Evolutionary conservation across 2,888 invertebrate species (phyloP).

Genomic region (Notodonta ziczac): DNA sequence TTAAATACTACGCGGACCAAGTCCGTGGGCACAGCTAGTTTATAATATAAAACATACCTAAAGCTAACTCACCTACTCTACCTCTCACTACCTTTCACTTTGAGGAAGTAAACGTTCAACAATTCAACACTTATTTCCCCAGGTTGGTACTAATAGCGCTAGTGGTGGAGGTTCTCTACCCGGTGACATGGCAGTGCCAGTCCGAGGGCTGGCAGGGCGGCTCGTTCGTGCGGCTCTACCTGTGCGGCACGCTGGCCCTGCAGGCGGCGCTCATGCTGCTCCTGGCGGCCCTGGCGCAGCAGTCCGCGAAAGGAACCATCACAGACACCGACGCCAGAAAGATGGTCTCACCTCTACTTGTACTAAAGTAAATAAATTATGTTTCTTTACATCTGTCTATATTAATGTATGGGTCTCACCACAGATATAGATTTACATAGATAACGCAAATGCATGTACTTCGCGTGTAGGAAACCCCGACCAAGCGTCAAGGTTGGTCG

Average conservation of each 20-base stretch:
- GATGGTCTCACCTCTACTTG: constrained; percentile 88
- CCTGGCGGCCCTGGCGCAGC: constrained; percentile 87
- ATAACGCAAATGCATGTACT: no score
- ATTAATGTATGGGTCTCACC: no score
- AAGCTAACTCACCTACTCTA: no score
- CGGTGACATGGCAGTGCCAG: constrained; percentile 88
- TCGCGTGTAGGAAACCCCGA: no score
- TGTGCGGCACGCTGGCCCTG: constrained; percentile 88
- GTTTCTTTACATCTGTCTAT: background rate
- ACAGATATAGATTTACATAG: no score
- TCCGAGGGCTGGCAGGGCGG: constrained; percentile 89
- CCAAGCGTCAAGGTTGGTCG: no score
- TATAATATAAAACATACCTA: no score
- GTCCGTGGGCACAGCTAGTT: no score
- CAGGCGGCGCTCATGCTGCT: constrained; percentile 87
- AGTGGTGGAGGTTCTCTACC: constrained; percentile 86
- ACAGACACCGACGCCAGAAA: constrained; percentile 89
- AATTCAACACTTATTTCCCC: constrained; percentile 28
- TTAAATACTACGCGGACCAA: no score
- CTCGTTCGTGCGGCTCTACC: constrained; percentile 88
- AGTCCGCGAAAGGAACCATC: constrained; percentile 91
- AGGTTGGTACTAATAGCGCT: constrained; percentile 88
- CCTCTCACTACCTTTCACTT: no score
- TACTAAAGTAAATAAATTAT: constrained; percentile 85
- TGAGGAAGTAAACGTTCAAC: no score